Evolutionary conservation across 2,888 invertebrate genomes (phyloP), one percentile per base, ranked within the genome.

Genomic region (Fragum sueziense): DNA sequence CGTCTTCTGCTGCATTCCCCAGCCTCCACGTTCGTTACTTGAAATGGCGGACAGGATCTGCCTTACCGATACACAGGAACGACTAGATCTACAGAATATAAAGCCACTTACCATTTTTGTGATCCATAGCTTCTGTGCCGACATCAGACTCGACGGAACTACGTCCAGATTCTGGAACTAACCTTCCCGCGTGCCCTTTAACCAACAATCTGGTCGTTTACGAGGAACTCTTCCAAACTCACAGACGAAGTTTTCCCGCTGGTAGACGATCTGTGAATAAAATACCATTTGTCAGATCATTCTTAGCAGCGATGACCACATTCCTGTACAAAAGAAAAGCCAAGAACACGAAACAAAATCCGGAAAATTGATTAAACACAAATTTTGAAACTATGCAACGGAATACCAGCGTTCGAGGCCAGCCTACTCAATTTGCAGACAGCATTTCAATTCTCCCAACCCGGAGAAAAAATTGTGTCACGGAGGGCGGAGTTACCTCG

Each of bases 371-470:
- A 74, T 74, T 78, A 74, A 73, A 73, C 78, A 69, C 73, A 65
- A 70, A 72, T 78, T 62, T 72, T 72, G 74, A 76, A 78, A 62
- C 69, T 74, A 70, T 54, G 69, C 59, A 65, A 74, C 69, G 62
- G 62, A 74, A 73, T 78, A 73, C 73, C 78, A 69, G 73, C 78
- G 61, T 73, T 69, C 73, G 78, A 78, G 73, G 78, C 72, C 76
- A 73, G 69, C 73, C 73, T 33, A 70, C 59, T 61, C 67, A 37
- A 27, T 65, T 74, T 79, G 79, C 79, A 79, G 79, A 79, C 79
- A 71, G 51, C 29, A 52, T 71, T 59, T 69, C 51, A 76, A 76
- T 80, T 80, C 80, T 80, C 80, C 80, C 80, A 80, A 80, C 80
- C 80, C 65, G 52, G 73, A 52, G 34, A 67, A 70, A 76, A 65